Conservation (phyloP, 2,888 invertebrate species). For the Saturnia pavonia region DNA sequence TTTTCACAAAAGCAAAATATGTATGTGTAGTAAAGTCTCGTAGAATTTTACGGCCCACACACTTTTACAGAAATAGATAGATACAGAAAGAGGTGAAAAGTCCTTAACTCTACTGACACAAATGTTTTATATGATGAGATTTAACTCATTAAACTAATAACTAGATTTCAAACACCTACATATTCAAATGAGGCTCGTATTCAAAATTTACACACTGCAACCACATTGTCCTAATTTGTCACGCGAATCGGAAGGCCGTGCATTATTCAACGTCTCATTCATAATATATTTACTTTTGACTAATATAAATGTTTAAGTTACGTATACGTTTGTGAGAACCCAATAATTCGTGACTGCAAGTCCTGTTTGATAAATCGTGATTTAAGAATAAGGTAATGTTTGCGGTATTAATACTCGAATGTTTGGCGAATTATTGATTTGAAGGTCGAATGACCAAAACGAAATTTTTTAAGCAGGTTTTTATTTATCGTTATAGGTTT, state of each 20-base stretch:
- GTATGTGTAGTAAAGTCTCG: background rate
- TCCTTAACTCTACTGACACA: background rate
- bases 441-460: background rate
- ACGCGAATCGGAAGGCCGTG: slow-evolving; percentile 22
- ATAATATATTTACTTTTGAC: slow-evolving; percentile 19
- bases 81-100: too few species aligned
- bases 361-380: background rate
- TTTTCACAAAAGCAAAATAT: background rate
- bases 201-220: slow-evolving; percentile 21
- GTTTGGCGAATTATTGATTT: background rate
- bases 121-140: background rate
- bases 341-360: slow-evolving; percentile 5
- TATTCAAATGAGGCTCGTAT: slow-evolving; percentile 22
- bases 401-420: background rate
- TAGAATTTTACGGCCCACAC: background rate
- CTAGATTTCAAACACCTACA: slow-evolving; percentile 14
- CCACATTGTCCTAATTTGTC: slow-evolving; percentile 23
- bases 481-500: too few species aligned
- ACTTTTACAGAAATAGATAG: background rate
- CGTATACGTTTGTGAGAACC: background rate
- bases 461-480: background rate
- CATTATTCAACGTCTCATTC: slow-evolving; percentile 23
- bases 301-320: slow-evolving; percentile 19
- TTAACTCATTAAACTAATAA: slow-evolving; percentile 1
- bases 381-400: slow-evolving; percentile 11